Percentiles rank a stretch among this genome's conserved stretches.
These are phyloP conservation scores for Acronicta alni DNA, from an alignment of 2,888 invertebrate species.

Conservation along the genomic window DNA sequence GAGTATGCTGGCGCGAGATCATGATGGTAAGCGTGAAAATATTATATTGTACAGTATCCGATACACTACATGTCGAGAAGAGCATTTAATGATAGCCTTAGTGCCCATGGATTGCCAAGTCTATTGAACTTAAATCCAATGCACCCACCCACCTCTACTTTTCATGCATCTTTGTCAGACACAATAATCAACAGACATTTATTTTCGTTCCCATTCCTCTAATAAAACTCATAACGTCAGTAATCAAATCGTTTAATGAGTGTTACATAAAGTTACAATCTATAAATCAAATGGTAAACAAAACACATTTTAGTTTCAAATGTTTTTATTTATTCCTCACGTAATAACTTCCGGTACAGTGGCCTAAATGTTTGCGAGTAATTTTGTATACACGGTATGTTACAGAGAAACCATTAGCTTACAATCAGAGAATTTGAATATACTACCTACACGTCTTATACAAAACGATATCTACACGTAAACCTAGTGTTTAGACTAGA, in stretches of 20 bases:
- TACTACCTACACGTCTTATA: constrained; percentile 85
- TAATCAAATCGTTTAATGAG: constrained; percentile 41
- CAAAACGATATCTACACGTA: constrained; percentile 86
- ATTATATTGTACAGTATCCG: no score
- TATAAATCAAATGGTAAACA: constrained; percentile 56
- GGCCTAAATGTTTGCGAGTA: constrained; percentile 78
- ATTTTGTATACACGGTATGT: constrained; percentile 77
- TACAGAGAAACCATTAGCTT: constrained; percentile 74
- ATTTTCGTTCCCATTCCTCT: no score
- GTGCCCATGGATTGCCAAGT: no score
- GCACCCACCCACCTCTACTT: no score
- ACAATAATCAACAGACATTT: no score
- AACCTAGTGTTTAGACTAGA: constrained; percentile 76
- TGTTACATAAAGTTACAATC: constrained; percentile 33
- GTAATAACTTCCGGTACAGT: constrained; percentile 79
- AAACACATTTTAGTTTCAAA: constrained; percentile 64
- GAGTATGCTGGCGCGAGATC: no score
- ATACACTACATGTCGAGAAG: no score
- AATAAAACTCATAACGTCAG: constrained; percentile 23
- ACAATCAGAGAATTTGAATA: constrained; percentile 81
- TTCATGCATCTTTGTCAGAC: no score
- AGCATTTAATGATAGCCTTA: no score
- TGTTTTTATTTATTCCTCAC: constrained; percentile 77
- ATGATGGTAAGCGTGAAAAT: no score
- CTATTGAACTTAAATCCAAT: no score